These are phyloP conservation scores for Chrysolina americana DNA, from an alignment of 2,888 invertebrate species.

Conservation along the genomic window DNA sequence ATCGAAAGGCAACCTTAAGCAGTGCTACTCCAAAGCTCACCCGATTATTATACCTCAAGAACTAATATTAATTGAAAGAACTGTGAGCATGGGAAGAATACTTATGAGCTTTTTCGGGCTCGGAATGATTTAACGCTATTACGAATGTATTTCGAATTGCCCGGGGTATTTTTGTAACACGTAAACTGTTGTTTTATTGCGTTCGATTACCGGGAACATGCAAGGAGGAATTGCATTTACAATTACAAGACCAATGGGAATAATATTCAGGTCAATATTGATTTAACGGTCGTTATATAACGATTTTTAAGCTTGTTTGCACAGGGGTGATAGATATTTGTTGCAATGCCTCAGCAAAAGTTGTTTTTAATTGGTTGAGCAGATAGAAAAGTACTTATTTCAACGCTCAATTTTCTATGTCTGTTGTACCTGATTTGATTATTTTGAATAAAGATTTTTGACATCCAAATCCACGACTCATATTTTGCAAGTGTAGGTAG, in stretches of 20 bases:
- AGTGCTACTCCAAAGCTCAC: conserved; percentile 33
- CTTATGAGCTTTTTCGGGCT: conserved; percentile 39
- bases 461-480: too few relatives aligned
- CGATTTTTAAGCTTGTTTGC: neutral
- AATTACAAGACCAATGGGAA: neutral
- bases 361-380: too few relatives aligned
- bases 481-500: too few relatives aligned
- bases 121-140: conserved; percentile 11
- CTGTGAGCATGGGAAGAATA: conserved; percentile 44
- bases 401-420: too few relatives aligned
- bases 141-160: conserved; percentile 41
- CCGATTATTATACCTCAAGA: conserved; percentile 32
- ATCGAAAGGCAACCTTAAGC: conserved; percentile 46
- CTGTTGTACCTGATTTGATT: too few relatives aligned
- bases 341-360: too few relatives aligned
- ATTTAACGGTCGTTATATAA: neutral
- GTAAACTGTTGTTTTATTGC: conserved; percentile 14
- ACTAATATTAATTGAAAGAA: conserved; percentile 48
- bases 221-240: conserved; percentile 1
- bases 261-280: conserved; percentile 1
- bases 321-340: neutral
- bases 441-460: too few relatives aligned
- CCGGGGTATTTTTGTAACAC: conserved; percentile 13
- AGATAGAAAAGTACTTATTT: too few relatives aligned
- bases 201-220: neutral